Evolutionary conservation across 2,797 vertebrate species (phyloP), one percentile per base, ranked within the genome.

Genomic region (Mastacembelus armatus): DNA sequence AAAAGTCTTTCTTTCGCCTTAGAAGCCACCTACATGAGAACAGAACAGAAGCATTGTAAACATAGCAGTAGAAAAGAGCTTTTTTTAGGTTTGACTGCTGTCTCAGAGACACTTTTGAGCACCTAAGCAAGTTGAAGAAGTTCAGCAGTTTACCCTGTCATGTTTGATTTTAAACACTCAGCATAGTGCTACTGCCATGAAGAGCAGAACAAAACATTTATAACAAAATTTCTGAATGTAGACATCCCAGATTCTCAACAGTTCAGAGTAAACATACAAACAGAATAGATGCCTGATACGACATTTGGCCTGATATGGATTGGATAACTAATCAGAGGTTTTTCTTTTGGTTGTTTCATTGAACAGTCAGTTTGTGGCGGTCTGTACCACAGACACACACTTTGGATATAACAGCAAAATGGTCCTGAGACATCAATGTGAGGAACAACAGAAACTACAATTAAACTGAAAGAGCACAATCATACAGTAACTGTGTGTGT

Each of bases 301-400:
- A 43, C 39, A 39, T 35, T 16, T 42, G 48, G 49, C 56, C 55
- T 51, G n/a, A n/a, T n/a, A n/a, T n/a, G n/a, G n/a, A n/a, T n/a
- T n/a, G n/a, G 21, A 67, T 56, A 18, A 40, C 35, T 45, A 29
- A 62, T 33, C 19, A 38, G 54, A 48, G 49, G 33, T 58, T 57
- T 50, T 43, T 35, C 14, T 67, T 22, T 57, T 60, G 71, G 26
- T 72, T 76, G 52, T 59, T 60, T 58, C 29, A 21, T 50, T 51
- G 52, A 50, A 63, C 49, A 45, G 49, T 60, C 44, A 22, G 18
- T 36, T 21, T 49, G 47, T 56, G 21, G 51, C 66, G 78, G 79
- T 71, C 60, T 70, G 49, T 12, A 19, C 43, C 47, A 38, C 55
- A 65, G 55, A 73, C 65, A 67, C 54, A 65, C 60, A 76, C 40